Evolutionary conservation across 30 jellyfish, hydroid and myxozoan species (phyloP).

Genomic region (Catostylus mosaicus): DNA sequence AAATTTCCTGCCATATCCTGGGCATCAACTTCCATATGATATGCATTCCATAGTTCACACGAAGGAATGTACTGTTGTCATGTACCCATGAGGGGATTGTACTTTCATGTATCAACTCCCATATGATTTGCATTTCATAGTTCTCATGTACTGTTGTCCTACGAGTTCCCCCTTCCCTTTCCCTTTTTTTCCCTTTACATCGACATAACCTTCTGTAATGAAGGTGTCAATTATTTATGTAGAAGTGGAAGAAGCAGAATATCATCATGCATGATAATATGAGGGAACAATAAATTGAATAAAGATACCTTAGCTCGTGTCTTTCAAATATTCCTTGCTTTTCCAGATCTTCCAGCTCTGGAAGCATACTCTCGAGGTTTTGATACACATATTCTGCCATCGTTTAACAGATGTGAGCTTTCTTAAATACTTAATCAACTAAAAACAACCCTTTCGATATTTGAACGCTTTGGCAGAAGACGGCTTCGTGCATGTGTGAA

Average conservation of each 20-base stretch:
- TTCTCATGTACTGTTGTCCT: too few species aligned
- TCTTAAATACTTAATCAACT: neutral
- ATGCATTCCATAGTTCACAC: too few species aligned
- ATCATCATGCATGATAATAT: neutral
- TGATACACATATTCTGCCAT: constrained; percentile 95
- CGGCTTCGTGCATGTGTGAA: neutral
- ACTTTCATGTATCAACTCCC: too few species aligned
- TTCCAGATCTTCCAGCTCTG: constrained; percentile 93
- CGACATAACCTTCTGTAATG: too few species aligned
- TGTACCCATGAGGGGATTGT: too few species aligned
- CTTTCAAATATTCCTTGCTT: constrained; percentile 65
- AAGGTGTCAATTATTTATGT: too few species aligned
- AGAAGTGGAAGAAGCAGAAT: neutral
- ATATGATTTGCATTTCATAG: too few species aligned
- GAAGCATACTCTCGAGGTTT: constrained; percentile 94
- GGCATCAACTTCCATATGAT: too few species aligned
- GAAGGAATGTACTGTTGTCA: too few species aligned
- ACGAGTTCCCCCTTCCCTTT: too few species aligned
- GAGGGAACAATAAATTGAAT: neutral
- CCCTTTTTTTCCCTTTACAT: too few species aligned
- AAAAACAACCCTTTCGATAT: neutral
- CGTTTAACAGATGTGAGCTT: neutral
- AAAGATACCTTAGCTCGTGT: constrained; percentile 80
- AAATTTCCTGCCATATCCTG: too few species aligned
- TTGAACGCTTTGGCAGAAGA: neutral